Percentiles rank a stretch among this genome's conserved stretches.
Conservation (phyloP, 2,113 vertebrate species). For the Edolisoma coerulescens region DNA sequence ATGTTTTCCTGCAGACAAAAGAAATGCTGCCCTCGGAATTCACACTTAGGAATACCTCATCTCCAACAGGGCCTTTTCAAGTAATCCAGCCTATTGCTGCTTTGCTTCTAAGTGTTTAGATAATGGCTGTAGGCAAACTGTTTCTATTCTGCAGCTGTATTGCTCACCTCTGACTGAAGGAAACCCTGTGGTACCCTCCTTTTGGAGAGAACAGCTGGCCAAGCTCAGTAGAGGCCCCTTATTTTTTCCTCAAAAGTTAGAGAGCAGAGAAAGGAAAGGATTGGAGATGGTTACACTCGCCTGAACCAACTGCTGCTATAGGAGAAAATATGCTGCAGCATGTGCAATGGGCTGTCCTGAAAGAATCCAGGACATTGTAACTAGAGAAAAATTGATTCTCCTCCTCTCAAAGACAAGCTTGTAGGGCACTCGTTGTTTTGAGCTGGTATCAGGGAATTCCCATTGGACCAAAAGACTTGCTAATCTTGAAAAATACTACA, state of each 20-base stretch:
- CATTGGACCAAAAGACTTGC: not conserved
- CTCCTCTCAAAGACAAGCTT: not conserved
- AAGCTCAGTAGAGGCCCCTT: not conserved
- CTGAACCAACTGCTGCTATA: not conserved
- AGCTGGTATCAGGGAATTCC: not conserved
- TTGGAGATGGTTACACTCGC: not conserved
- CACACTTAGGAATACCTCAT: not conserved
- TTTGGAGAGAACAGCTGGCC: not conserved
- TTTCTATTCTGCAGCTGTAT: not conserved
- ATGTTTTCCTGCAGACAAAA: not conserved
- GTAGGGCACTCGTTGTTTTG: not conserved
- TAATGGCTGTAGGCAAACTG: not conserved
- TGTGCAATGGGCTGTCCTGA: not conserved
- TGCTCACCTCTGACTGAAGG: not conserved
- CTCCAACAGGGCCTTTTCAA: not conserved
- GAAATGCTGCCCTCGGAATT: not conserved
- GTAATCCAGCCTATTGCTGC: not conserved
- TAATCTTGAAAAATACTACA: slow-evolving; percentile 2
- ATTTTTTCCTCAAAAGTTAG: not conserved
- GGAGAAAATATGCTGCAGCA: not conserved
- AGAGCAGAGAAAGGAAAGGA: not conserved
- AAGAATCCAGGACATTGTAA: slow-evolving; percentile 16
- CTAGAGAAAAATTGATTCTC: not conserved
- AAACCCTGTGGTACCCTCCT: not conserved
- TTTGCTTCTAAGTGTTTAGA: not conserved